phyloP scores from a whole-genome alignment of 2,113 vertebrate species.

The Nycticorax nycticorax region DNA sequence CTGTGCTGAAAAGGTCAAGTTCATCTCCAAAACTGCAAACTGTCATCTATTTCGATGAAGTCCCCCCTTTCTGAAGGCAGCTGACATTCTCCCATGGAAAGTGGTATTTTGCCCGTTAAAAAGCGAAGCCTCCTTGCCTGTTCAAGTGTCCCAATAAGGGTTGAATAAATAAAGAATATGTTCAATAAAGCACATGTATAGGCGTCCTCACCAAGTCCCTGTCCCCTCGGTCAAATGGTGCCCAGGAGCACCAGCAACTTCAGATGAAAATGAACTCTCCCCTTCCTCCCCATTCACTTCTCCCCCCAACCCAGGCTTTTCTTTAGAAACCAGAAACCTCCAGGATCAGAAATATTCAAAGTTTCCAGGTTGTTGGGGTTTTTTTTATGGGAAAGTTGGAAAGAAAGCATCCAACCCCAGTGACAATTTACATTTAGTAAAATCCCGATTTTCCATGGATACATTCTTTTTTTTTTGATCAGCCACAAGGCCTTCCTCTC shows the following conservation, averaged over 20 bases:
- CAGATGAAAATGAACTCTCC: neutral
- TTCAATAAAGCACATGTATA: neutral
- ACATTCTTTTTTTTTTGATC: accelerated
- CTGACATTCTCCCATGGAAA: neutral
- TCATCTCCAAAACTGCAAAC: neutral
- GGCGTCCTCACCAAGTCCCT: accelerated
- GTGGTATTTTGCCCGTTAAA: neutral
- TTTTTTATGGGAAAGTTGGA: neutral
- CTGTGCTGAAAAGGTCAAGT: neutral
- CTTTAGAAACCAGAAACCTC: neutral
- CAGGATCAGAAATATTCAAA: neutral
- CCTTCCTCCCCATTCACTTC: neutral
- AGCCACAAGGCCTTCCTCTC: neutral
- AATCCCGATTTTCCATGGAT: accelerated
- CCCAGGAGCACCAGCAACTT: neutral
- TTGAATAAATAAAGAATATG: neutral
- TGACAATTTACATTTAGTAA: neutral
- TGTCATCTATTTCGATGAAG: neutral
- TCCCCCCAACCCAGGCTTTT: neutral
- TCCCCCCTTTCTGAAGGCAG: neutral
- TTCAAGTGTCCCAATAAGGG: neutral
- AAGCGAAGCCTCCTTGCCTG: neutral
- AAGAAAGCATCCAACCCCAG: neutral
- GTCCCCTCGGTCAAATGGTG: accelerated
- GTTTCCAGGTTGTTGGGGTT: neutral